phyloP scores from a whole-genome alignment of 2,797 vertebrate genomes.

The Caiman crocodilus region DNA sequence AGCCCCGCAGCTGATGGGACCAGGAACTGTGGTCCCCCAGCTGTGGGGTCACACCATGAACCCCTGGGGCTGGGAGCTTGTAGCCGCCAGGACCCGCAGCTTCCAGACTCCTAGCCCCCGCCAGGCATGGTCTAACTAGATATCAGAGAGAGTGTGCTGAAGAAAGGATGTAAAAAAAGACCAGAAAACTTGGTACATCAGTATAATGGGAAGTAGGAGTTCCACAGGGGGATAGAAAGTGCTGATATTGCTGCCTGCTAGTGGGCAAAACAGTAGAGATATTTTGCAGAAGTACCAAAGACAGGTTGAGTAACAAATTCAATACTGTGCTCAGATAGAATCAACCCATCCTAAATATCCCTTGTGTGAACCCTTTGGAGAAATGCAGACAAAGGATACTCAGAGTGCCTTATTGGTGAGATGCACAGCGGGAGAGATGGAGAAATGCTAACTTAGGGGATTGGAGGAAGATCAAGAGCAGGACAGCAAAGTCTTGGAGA shows the following conservation, averaged over 20 bases:
- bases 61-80: too few relatives aligned
- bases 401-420: fast-evolving
- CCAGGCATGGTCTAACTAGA: neutral
- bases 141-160: neutral
- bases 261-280: fast-evolving
- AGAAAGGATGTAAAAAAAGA: neutral
- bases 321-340: neutral
- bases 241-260: neutral
- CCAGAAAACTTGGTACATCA: neutral
- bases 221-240: neutral
- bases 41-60: too few relatives aligned
- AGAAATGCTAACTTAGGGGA: fast-evolving
- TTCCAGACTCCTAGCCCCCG: too few relatives aligned
- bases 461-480: neutral
- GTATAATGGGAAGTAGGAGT: neutral
- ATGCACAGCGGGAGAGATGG: neutral
- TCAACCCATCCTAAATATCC: fast-evolving
- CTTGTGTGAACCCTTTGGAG: fast-evolving
- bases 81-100: too few relatives aligned
- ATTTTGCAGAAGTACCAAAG: fast-evolving
- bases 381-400: fast-evolving
- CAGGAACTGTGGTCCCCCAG: too few relatives aligned
- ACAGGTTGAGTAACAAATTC: too few relatives aligned
- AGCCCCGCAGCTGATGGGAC: too few relatives aligned
- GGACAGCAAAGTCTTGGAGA: too few relatives aligned